These are phyloP conservation scores for Martes martes DNA, from an alignment of 2,113 vertebrate genomes.

Conservation along the genomic window DNA sequence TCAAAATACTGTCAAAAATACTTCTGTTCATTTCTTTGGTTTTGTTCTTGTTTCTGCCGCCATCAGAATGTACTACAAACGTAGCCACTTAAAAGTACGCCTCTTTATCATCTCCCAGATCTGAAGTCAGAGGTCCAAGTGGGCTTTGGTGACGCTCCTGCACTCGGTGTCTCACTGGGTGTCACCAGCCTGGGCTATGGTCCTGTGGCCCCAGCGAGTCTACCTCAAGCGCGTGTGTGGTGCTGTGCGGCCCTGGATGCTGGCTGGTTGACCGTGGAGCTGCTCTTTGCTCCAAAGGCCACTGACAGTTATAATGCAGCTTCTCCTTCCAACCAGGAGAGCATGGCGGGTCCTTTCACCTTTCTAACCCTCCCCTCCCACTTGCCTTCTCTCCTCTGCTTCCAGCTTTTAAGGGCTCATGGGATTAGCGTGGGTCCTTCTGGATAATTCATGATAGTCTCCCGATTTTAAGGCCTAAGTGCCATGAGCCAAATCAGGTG, in stretches of 20 bases:
- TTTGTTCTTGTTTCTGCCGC: background rate
- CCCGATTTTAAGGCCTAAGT: background rate
- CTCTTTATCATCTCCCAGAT: background rate
- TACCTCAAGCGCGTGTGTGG: accelerated
- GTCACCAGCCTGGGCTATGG: background rate
- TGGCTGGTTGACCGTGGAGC: background rate
- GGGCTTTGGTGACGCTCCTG: no score
- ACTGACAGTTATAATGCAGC: accelerated
- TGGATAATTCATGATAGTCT: background rate
- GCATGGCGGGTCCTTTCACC: accelerated
- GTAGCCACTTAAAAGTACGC: background rate
- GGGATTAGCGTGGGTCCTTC: no score
- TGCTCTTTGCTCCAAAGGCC: background rate
- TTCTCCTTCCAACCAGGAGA: background rate
- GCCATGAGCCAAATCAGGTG: accelerated
- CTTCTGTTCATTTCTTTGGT: background rate
- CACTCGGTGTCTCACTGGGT: accelerated
- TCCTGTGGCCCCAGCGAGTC: accelerated
- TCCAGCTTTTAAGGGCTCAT: background rate
- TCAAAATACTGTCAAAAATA: background rate
- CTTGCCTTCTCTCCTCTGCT: background rate
- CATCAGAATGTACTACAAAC: background rate
- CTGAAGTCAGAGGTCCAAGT: background rate
- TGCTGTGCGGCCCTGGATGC: background rate
- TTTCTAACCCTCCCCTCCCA: accelerated